A percentile compares a stretch with the other conserved stretches of the same genome.
These are phyloP conservation scores for Premnoplex brunnescens DNA, from an alignment of 2,797 vertebrate genomes.

Conservation along the genomic window DNA sequence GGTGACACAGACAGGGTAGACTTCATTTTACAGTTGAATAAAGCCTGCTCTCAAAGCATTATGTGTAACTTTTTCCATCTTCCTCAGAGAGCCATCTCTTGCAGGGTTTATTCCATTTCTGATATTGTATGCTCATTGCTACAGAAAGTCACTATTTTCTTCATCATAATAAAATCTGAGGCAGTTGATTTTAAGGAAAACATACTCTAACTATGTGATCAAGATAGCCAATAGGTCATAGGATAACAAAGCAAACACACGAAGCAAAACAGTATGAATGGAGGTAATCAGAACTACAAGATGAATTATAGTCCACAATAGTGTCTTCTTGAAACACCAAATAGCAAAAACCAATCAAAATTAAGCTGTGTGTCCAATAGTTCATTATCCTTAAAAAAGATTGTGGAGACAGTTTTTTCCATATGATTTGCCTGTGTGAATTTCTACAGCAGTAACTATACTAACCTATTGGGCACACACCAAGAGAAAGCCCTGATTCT, in stretches of 20 bases:
- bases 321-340: neutral
- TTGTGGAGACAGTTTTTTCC: neutral
- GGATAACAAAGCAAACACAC: neutral
- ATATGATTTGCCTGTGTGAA: neutral
- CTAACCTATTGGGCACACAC: neutral
- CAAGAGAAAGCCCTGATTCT: neutral
- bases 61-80: too few species aligned
- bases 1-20: too few species aligned
- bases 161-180: neutral
- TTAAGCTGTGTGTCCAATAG: neutral
- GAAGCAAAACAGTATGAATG: neutral
- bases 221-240: neutral
- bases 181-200: neutral
- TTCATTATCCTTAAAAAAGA: neutral
- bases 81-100: too few species aligned
- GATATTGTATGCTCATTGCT: too few species aligned
- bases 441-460: neutral
- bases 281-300: neutral
- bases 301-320: neutral
- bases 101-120: too few species aligned
- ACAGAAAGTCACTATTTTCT: neutral
- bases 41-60: too few species aligned
- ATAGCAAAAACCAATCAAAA: neutral
- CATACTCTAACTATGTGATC: neutral
- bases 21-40: too few species aligned